phyloP scores from a whole-genome alignment of 2,888 invertebrate species.

The Argyra leucocephala region DNA sequence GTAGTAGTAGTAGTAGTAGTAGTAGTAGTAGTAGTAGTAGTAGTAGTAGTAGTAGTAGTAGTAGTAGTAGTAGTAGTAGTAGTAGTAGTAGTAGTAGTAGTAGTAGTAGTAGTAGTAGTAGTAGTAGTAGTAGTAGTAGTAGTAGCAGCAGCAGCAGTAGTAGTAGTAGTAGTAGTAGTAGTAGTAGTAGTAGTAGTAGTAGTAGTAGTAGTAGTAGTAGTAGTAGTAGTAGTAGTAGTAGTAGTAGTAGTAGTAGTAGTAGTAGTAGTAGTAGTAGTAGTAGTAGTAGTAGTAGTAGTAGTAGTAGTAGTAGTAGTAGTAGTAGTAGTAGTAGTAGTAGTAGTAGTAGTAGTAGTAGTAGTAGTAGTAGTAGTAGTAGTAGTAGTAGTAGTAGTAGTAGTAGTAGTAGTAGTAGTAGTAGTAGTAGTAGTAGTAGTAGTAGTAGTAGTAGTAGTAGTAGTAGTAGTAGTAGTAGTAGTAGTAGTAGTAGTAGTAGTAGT shows the following conservation, averaged over 20 bases:
- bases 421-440: neutral
- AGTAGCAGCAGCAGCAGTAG: neutral
- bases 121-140: no score
- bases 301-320: no score
- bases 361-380: neutral
- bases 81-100: no score
- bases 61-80: no score
- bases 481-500: neutral
- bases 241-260: neutral
- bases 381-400: neutral
- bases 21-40: neutral
- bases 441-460: slow-evolving; percentile 10
- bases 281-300: neutral
- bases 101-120: no score
- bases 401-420: neutral
- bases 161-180: neutral
- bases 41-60: neutral
- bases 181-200: neutral
- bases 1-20: slow-evolving; percentile 10
- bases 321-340: no score
- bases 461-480: slow-evolving; percentile 15
- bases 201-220: neutral
- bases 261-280: neutral
- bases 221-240: neutral
- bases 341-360: no score